A percentile compares a stretch with the other conserved stretches of the same genome.
phyloP scores from a whole-genome alignment of 2,797 vertebrate genomes.

The Halcyon leucocephala region DNA sequence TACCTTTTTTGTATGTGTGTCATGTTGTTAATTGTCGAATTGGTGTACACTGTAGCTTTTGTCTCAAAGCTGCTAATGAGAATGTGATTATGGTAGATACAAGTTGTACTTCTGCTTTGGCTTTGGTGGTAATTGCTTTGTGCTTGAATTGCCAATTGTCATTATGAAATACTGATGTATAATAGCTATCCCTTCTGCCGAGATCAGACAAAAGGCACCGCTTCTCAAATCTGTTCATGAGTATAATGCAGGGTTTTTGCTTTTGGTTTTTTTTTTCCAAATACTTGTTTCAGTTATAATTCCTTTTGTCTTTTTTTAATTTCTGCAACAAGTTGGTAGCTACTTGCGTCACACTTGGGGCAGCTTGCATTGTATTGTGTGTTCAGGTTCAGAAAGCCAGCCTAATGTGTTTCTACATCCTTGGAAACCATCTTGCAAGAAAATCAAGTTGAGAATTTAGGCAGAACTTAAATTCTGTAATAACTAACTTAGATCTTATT shows the following conservation, averaged over 20 bases:
- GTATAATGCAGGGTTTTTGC: background rate
- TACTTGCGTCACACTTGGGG: background rate
- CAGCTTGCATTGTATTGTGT: background rate
- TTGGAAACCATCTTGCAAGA: background rate
- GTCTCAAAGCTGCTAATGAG: conserved; percentile 3
- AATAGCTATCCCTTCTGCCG: conserved; percentile 30
- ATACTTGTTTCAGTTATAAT: background rate
- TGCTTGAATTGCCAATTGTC: conserved; percentile 19
- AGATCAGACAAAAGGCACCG: conserved; percentile 13
- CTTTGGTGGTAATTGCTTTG: background rate
- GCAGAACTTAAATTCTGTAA: background rate
- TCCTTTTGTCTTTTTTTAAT: background rate
- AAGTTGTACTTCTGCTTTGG: conserved; percentile 16
- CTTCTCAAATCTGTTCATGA: background rate
- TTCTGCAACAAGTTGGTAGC: background rate
- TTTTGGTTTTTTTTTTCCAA: background rate
- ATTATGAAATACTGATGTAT: background rate
- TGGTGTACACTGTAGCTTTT: conserved; percentile 14
- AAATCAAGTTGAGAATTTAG: background rate
- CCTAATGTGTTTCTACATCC: background rate
- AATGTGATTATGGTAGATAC: background rate
- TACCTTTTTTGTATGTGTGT: background rate
- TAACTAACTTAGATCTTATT: background rate
- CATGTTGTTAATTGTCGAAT: background rate
- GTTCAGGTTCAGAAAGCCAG: background rate